Base-by-base conservation (phyloP, 1,140 invertebrate species). In the Pectinophora gossypiella region DNA sequence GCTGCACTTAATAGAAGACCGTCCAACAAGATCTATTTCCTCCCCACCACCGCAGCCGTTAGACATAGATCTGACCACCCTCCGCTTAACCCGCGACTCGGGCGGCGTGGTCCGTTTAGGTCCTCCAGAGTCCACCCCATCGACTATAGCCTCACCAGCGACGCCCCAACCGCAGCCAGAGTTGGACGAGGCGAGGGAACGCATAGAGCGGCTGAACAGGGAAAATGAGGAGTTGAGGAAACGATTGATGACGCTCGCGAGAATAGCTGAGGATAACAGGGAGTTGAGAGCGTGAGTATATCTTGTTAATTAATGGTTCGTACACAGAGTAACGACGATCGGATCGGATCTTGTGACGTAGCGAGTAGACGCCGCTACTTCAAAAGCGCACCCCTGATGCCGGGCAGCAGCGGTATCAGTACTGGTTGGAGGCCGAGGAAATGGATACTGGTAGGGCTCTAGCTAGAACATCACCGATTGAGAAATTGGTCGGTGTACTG, bases 11-110 rank as follows among this genome's bases (percentile, higher is more conserved):
- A 91, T 91, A 59, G 95, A 97, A 85, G 95, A 97, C 87, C 89
- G 95, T 52, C 93, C 93, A 1, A 91, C 93, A 1, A 91, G 90
- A 22, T 95, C 94, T 66, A 94, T 95, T 63, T 95, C 94, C n/a
- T 95, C 94, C 2, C 94, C 95, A 4, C 93, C 94, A 0, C 91
- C 94, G 1, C 88, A 94, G 43, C 95, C 96, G 0, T 89, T 96
- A n/a, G 92, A 95, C 87, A 64, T 97, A 27, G 90, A 90, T 54
- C 91, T 97, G 18, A 90, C 92, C 9, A 90, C 91, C 19, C 82
- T 97, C 27, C 90, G 89, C 15, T 88, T 97, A 56, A 88, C 81
- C 10, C 87, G 95, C 53, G 92, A 92, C 53, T 78, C 78, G 10
- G 89, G 90, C 50, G 96, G 96, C 3, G 84, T 95, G 0, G 91